Percentiles rank a stretch among this genome's conserved stretches.
Evolutionary conservation across 2,888 invertebrate genomes (phyloP).

Genomic region (Nomada lathburiana): DNA sequence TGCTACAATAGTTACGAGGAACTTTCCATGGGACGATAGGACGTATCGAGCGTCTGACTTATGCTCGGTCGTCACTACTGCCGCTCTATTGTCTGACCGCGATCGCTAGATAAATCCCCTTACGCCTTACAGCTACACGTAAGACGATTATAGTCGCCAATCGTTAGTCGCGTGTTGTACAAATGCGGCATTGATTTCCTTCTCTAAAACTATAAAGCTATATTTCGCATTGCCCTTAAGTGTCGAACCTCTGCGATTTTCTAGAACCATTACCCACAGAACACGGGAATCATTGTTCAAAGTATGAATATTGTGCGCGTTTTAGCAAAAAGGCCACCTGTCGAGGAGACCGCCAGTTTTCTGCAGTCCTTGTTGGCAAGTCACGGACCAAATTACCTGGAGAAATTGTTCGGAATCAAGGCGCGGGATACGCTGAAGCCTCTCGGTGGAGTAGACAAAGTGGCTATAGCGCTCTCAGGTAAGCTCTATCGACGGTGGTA

Average conservation of each 20-base stretch:
- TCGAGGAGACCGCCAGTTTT: slow-evolving; percentile 98
- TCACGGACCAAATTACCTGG: slow-evolving; percentile 98
- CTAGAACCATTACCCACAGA: too few species aligned
- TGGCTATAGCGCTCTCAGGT: slow-evolving; percentile 98
- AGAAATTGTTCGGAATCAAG: slow-evolving; percentile 97
- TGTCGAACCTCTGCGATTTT: too few species aligned
- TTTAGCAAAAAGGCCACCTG: slow-evolving; percentile 97
- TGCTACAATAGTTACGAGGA: background rate
- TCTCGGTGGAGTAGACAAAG: slow-evolving; percentile 97
- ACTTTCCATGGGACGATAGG: background rate
- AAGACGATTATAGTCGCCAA: background rate
- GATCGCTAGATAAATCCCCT: slow-evolving; percentile 1
- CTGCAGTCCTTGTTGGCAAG: slow-evolving; percentile 96
- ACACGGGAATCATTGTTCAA: background rate
- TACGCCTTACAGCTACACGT: too few species aligned
- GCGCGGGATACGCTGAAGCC: slow-evolving; percentile 96
- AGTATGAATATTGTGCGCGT: background rate
- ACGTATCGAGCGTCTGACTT: slow-evolving; percentile 27
- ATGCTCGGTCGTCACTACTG: slow-evolving; percentile 25
- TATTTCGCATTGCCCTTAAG: too few species aligned
- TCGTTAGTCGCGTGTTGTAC: background rate
- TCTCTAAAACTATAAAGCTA: too few species aligned
- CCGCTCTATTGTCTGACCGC: background rate
- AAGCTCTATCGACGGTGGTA: slow-evolving; percentile 58
- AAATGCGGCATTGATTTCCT: too few species aligned